Conservation (phyloP, 2,797 vertebrate genomes). For the Sebastes itinus region DNA sequence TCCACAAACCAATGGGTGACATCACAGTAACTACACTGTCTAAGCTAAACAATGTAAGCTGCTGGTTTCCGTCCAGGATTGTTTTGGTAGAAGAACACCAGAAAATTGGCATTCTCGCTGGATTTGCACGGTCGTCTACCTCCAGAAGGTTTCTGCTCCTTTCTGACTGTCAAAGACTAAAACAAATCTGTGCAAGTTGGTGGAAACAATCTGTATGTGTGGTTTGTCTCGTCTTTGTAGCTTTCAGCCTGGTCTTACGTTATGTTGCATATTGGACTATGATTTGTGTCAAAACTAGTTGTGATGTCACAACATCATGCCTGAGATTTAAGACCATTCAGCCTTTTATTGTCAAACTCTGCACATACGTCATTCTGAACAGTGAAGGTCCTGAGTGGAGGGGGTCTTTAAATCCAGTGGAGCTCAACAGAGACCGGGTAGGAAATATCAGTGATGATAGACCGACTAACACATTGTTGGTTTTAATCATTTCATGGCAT, state of each 20-base stretch:
- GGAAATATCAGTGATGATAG: background rate
- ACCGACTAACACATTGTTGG: background rate
- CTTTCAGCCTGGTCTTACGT: background rate
- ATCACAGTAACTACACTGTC: too few species aligned
- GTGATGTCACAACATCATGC: background rate
- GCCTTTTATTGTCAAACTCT: background rate
- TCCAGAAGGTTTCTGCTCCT: background rate
- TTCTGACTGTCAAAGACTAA: background rate
- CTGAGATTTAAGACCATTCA: background rate
- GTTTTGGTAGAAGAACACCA: background rate
- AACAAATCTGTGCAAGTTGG: background rate
- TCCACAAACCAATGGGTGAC: too few species aligned
- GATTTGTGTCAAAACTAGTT: background rate
- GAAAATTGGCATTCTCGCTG: background rate
- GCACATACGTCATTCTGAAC: background rate
- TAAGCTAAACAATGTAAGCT: background rate
- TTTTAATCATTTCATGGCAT: background rate
- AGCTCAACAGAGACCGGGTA: background rate
- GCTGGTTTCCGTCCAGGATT: background rate
- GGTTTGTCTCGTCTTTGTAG: background rate
- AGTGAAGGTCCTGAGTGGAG: background rate
- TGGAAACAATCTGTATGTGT: background rate
- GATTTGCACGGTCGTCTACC: background rate
- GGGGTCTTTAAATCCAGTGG: background rate
- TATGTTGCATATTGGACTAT: background rate